Conservation (phyloP, 2,888 invertebrate genomes). For the Andrena dorsata region DNA sequence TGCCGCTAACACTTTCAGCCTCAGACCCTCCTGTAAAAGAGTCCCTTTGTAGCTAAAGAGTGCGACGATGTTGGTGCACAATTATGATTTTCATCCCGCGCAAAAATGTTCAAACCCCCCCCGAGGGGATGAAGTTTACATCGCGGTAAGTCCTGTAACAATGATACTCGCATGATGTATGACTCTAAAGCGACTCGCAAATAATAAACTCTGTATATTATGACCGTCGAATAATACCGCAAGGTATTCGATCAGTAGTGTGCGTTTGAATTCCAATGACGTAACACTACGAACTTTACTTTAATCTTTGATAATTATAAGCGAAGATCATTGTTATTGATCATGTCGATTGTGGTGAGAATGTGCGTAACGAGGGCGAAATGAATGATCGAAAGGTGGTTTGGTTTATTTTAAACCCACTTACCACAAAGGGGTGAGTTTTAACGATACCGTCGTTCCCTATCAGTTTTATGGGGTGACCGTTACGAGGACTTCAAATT, state of each 20-base stretch:
- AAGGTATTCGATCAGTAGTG: background rate
- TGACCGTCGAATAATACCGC: background rate
- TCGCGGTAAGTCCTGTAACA: constrained; percentile 3
- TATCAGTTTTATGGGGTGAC: constrained; percentile 41
- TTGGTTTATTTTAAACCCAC: constrained; percentile 54
- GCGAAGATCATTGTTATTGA: too few species aligned
- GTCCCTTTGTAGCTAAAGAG: constrained; percentile 71
- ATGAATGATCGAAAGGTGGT: constrained; percentile 41
- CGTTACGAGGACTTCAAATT: constrained; percentile 65
- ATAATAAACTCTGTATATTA: background rate
- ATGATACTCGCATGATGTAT: constrained; percentile 25
- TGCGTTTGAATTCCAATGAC: background rate
- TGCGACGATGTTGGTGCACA: constrained; percentile 68
- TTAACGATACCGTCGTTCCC: constrained; percentile 48
- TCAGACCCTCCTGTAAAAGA: constrained; percentile 68
- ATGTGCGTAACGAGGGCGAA: constrained; percentile 6
- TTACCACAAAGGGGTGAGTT: constrained; percentile 49
- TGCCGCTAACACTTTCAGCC: constrained; percentile 72
- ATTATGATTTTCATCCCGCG: constrained; percentile 63
- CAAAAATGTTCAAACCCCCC: constrained; percentile 50
- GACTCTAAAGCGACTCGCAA: constrained; percentile 21
- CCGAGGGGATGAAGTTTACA: constrained; percentile 32
- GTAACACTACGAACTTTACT: background rate
- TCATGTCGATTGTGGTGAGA: background rate
- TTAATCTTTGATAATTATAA: background rate